These are phyloP conservation scores for Campoletis sonorensis DNA, from an alignment of 1,140 invertebrate species.

Conservation along the genomic window DNA sequence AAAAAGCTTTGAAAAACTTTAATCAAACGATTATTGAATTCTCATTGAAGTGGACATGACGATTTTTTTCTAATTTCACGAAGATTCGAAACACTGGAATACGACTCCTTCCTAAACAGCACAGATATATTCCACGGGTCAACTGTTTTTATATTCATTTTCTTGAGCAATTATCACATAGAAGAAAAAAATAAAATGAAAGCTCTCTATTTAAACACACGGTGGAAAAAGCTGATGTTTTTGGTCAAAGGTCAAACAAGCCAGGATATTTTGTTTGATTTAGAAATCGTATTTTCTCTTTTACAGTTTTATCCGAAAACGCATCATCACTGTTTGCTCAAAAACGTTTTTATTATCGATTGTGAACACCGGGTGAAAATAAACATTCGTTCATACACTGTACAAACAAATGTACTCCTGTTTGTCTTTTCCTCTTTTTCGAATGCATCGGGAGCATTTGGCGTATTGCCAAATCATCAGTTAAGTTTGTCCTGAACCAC, in stretches of 20 bases:
- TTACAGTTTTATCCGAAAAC: not conserved
- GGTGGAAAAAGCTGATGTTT: too few relatives aligned
- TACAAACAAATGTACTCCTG: conserved; percentile 17
- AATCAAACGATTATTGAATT: too few relatives aligned
- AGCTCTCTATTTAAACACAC: too few relatives aligned
- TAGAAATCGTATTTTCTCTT: not conserved
- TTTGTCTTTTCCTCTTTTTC: not conserved
- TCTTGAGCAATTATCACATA: too few relatives aligned
- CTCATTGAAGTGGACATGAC: too few relatives aligned
- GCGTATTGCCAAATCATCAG: conserved; percentile 36
- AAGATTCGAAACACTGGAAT: too few relatives aligned
- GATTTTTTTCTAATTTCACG: too few relatives aligned
- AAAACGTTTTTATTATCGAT: conserved; percentile 23
- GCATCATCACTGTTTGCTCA: not conserved
- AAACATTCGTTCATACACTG: not conserved
- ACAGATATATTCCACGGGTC: too few relatives aligned
- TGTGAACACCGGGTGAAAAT: not conserved
- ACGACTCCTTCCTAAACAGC: too few relatives aligned
- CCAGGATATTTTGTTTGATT: not conserved
- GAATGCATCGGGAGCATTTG: conserved; percentile 11
- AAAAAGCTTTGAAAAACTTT: too few relatives aligned
- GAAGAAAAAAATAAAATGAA: too few relatives aligned
- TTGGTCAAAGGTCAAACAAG: not conserved
- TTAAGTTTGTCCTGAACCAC: conserved; percentile 5
- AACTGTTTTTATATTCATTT: too few relatives aligned